Conservation (phyloP, 2,888 invertebrate species). For the Azorinus chamasolen region DNA sequence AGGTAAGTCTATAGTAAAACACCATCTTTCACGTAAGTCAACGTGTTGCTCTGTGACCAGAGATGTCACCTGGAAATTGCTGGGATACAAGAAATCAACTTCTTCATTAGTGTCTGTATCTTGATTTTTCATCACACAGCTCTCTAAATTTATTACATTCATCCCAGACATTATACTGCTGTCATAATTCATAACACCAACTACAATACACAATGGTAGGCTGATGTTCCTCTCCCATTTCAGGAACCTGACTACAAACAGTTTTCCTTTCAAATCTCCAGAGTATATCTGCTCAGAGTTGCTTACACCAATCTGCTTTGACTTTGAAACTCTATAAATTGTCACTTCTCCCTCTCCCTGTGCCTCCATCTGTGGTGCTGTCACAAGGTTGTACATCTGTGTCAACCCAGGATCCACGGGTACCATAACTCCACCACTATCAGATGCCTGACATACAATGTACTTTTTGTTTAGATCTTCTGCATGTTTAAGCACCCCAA, state of each 20-base stretch:
- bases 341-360: constrained; percentile 71
- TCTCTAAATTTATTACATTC: constrained; percentile 76
- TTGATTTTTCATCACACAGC: constrained; percentile 71
- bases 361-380: constrained; percentile 49
- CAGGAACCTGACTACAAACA: constrained; percentile 82
- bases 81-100: constrained; percentile 62
- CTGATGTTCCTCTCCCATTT: constrained; percentile 77
- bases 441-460: constrained; percentile 80
- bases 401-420: constrained; percentile 79
- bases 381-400: constrained; percentile 75
- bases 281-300: constrained; percentile 76
- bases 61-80: constrained; percentile 62
- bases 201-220: constrained; percentile 80
- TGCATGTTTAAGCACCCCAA: constrained; percentile 77
- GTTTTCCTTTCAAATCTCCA: constrained; percentile 64
- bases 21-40: constrained; percentile 71
- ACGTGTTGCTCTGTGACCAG: constrained; percentile 54
- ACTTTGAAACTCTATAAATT: constrained; percentile 73
- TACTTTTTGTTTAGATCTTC: constrained; percentile 71
- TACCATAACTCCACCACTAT: constrained; percentile 78
- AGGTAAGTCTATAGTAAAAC: constrained; percentile 73
- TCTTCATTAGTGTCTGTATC: constrained; percentile 64
- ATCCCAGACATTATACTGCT: constrained; percentile 67
- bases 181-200: constrained; percentile 77
- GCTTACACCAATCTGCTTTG: constrained; percentile 70